Conservation (phyloP, 2,888 invertebrate genomes). For the Corythucha ciliata region DNA sequence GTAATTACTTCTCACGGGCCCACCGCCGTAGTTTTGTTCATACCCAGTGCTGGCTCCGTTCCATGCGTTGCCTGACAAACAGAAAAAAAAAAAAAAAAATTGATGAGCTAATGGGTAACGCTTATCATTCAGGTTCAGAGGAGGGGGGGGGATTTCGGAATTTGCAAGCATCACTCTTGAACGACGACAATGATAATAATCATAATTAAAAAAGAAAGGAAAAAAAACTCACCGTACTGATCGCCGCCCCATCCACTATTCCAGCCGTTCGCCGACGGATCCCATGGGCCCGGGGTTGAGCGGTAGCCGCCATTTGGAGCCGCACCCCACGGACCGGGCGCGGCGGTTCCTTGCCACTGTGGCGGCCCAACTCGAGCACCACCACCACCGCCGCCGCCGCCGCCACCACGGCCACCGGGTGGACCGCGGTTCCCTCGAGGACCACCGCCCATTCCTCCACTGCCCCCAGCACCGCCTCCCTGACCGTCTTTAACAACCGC, state of each 20-base stretch:
- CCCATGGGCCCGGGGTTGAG: constrained; percentile 28
- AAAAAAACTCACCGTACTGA: constrained; percentile 21
- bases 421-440: constrained; percentile 17
- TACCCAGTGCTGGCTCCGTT: constrained; percentile 19
- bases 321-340: constrained; percentile 19
- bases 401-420: constrained; percentile 21
- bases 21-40: constrained; percentile 27
- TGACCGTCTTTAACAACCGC: constrained; percentile 27
- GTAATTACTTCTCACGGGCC: constrained; percentile 32
- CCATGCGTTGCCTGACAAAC: constrained; percentile 25
- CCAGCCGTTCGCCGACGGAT: constrained; percentile 29
- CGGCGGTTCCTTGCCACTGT: constrained; percentile 1
- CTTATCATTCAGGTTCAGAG: constrained; percentile 1
- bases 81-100: background rate
- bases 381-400: constrained; percentile 22
- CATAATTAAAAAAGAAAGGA: background rate
- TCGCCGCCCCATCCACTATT: constrained; percentile 23
- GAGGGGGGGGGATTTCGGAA: too few relatives aligned
- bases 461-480: constrained; percentile 14
- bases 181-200: too few relatives aligned
- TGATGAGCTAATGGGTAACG: background rate
- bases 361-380: too few relatives aligned
- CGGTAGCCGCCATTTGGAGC: constrained; percentile 22
- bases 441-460: constrained; percentile 23
- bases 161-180: too few relatives aligned